Evolutionary conservation across 2,113 vertebrate genomes (phyloP).

Genomic region (Nematolebias whitei): DNA sequence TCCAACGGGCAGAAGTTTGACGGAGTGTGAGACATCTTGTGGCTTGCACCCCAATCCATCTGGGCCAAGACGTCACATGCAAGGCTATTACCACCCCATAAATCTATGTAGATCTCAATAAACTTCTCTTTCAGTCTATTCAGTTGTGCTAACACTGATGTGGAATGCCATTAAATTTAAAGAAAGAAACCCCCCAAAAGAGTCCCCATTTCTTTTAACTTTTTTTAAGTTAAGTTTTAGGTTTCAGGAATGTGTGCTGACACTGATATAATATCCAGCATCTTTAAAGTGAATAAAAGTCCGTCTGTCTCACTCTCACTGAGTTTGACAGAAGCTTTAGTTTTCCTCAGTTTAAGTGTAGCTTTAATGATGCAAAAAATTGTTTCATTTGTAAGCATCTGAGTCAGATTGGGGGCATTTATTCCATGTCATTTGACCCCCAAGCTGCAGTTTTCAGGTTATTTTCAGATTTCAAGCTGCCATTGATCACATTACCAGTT

Average conservation of each 20-base stretch:
- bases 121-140: conserved; percentile 75
- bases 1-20: conserved; percentile 53
- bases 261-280: conserved; percentile 13
- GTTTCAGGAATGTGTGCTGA: conserved; percentile 37
- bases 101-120: conserved; percentile 81
- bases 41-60: conserved; percentile 70
- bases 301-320: not conserved
- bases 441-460: conserved; percentile 33
- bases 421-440: conserved; percentile 45
- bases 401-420: conserved; percentile 18
- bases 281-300: conserved; percentile 29
- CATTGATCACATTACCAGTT: conserved; percentile 61
- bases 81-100: conserved; percentile 82
- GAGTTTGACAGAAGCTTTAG: conserved; percentile 19
- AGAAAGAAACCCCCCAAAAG: conserved; percentile 38
- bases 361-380: conserved; percentile 40
- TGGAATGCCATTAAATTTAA: conserved; percentile 64
- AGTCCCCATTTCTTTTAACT: conserved; percentile 31
- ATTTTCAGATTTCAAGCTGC: conserved; percentile 51
- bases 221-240: too few species aligned
- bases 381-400: conserved; percentile 17
- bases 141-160: conserved; percentile 68
- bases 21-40: conserved; percentile 74
- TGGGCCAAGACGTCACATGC: conserved; percentile 69
- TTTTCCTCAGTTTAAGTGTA: conserved; percentile 11